Conservation (phyloP, 92 coral and sea anemone genomes). For the Epizoanthus ramosus region DNA sequence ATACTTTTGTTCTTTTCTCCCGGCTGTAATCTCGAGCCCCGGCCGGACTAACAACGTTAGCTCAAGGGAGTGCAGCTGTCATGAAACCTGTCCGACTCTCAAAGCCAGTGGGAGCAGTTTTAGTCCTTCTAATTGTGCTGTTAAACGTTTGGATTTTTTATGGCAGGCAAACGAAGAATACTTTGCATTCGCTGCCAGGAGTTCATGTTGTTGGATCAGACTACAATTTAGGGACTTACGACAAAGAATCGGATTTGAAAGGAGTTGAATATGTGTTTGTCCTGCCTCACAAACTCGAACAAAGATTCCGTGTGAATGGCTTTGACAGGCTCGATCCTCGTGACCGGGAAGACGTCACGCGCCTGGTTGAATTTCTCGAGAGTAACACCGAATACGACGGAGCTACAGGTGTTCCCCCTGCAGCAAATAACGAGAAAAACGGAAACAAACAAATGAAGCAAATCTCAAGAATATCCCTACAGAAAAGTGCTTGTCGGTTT, state of each 20-base stretch:
- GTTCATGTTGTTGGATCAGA: slow-evolving; percentile 27
- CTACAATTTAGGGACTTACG: slow-evolving; percentile 21
- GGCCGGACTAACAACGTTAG: too few relatives aligned
- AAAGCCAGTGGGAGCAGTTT: slow-evolving; percentile 6
- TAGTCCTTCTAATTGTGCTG: slow-evolving; percentile 9
- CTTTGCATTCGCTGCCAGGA: slow-evolving; percentile 5
- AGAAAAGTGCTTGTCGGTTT: slow-evolving; percentile 27
- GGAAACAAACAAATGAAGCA: not conserved
- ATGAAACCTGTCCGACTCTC: slow-evolving; percentile 16
- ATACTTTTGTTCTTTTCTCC: too few relatives aligned
- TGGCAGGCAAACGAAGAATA: not conserved
- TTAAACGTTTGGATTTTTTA: slow-evolving; percentile 35
- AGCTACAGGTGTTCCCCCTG: slow-evolving; percentile 20
- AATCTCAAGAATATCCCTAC: not conserved
- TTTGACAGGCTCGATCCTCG: slow-evolving; percentile 14
- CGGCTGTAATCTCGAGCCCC: too few relatives aligned
- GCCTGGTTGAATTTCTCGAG: slow-evolving; percentile 24
- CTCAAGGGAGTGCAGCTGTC: not conserved
- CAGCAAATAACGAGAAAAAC: not conserved
- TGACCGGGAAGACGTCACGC: slow-evolving; percentile 26
- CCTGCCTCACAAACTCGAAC: slow-evolving; percentile 27
- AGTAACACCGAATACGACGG: slow-evolving; percentile 28
- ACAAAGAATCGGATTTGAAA: not conserved
- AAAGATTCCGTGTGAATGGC: slow-evolving; percentile 9
- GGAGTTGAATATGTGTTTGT: slow-evolving; percentile 19